phyloP scores from a whole-genome alignment of 1,140 invertebrate species.

The Diorhabda elongata region DNA sequence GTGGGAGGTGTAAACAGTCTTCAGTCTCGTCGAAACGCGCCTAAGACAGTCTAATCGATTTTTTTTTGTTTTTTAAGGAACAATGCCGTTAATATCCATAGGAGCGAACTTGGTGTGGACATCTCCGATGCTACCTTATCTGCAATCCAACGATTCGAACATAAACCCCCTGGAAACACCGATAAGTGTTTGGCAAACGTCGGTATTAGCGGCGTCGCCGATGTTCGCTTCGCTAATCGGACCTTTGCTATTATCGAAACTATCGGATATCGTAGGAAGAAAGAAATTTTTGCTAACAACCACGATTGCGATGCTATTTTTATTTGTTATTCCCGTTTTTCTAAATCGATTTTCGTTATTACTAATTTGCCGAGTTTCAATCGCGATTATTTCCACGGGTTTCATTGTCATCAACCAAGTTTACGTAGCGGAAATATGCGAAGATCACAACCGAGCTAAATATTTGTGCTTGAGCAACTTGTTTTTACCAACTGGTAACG shows the following conservation, averaged over 20 bases:
- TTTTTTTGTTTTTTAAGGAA: background rate
- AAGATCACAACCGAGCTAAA: conserved; percentile 38
- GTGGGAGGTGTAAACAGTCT: too few relatives aligned
- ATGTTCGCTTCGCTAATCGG: conserved; percentile 65
- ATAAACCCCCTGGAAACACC: conserved; percentile 35
- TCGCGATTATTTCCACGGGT: conserved; percentile 48
- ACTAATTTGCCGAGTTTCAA: conserved; percentile 47
- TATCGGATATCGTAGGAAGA: conserved; percentile 46
- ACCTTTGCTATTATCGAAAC: conserved; percentile 35
- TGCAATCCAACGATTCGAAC: conserved; percentile 38
- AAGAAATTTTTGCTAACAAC: conserved; percentile 50
- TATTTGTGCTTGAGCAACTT: conserved; percentile 32
- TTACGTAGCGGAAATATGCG: conserved; percentile 52
- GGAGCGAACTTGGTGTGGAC: conserved; percentile 59
- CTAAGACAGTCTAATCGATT: too few relatives aligned
- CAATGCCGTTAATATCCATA: conserved; percentile 58
- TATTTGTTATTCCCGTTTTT: conserved; percentile 23
- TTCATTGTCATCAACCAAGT: conserved; percentile 50
- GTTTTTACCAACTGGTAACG: conserved; percentile 31
- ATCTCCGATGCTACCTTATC: conserved; percentile 60
- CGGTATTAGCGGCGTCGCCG: conserved; percentile 77
- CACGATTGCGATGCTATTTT: conserved; percentile 10
- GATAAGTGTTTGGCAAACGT: conserved; percentile 52
- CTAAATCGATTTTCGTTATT: conserved; percentile 44
- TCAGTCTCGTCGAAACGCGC: too few relatives aligned